Evolutionary conservation across 2,113 vertebrate species (phyloP).

Genomic region (Eonycteris spelaea): DNA sequence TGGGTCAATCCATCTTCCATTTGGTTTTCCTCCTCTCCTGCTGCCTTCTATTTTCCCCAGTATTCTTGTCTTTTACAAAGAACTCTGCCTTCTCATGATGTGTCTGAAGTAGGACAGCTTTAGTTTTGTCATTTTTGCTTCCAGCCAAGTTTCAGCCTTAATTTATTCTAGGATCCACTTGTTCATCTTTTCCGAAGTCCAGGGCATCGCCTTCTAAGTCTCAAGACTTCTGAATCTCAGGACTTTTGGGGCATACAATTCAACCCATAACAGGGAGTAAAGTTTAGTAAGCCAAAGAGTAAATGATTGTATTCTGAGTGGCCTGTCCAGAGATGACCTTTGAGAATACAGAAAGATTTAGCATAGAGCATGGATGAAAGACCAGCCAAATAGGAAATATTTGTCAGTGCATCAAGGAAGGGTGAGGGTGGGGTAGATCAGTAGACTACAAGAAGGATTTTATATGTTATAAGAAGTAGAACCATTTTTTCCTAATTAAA

Average conservation of each 20-base stretch:
- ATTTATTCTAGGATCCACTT: neutral
- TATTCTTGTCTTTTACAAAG: too few species aligned
- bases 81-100: neutral
- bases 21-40: neutral
- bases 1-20: neutral
- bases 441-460: neutral
- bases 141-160: too few species aligned
- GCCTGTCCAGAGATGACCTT: neutral
- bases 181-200: neutral
- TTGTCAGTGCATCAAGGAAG: neutral
- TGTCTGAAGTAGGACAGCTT: neutral
- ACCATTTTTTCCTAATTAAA: neutral
- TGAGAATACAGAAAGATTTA: neutral
- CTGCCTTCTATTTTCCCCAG: too few species aligned
- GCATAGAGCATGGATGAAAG: neutral
- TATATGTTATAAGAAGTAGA: neutral
- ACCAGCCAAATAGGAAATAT: neutral
- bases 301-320: neutral
- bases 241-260: neutral
- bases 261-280: neutral
- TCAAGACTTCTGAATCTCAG: neutral
- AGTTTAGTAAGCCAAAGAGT: neutral
- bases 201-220: neutral
- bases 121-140: too few species aligned
- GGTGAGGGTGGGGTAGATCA: rapidly evolving